phyloP scores from a whole-genome alignment of 2,888 invertebrate genomes.

The Crioceris asparagi region DNA sequence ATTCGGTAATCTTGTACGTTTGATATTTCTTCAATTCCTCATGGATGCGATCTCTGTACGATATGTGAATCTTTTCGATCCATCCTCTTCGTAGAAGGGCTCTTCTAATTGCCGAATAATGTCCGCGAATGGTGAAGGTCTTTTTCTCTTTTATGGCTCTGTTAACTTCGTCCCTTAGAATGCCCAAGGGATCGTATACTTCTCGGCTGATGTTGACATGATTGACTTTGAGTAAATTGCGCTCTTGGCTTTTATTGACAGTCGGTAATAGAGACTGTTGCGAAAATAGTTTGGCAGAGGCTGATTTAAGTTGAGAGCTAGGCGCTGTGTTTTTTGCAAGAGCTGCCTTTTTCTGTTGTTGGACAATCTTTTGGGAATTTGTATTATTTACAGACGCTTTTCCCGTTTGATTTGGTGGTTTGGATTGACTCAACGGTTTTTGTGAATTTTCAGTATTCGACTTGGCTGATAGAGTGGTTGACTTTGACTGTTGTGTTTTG shows the following conservation, averaged over 20 bases:
- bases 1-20: constrained; percentile 24
- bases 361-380: background rate
- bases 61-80: constrained; percentile 55
- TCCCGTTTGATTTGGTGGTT: too few relatives aligned
- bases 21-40: constrained; percentile 22
- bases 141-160: constrained; percentile 42
- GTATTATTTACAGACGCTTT: background rate
- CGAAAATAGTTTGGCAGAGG: too few relatives aligned
- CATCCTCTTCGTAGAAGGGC: constrained; percentile 58
- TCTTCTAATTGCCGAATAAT: constrained; percentile 42
- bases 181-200: constrained; percentile 18
- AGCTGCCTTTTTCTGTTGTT: too few relatives aligned
- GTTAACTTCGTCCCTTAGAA: constrained; percentile 39
- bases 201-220: constrained; percentile 4
- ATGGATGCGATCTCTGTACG: constrained; percentile 28
- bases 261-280: too few relatives aligned
- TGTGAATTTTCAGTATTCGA: too few relatives aligned
- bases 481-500: too few relatives aligned
- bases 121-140: constrained; percentile 47
- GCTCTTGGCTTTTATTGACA: too few relatives aligned
- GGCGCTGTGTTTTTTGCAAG: too few relatives aligned
- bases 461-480: too few relatives aligned
- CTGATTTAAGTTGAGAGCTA: too few relatives aligned
- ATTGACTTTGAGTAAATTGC: background rate
- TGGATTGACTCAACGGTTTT: too few relatives aligned